Evolutionary conservation across 2,113 vertebrate genomes (phyloP), one percentile per base, ranked within the genome.

Genomic region (Onychostoma macrolepis): DNA sequence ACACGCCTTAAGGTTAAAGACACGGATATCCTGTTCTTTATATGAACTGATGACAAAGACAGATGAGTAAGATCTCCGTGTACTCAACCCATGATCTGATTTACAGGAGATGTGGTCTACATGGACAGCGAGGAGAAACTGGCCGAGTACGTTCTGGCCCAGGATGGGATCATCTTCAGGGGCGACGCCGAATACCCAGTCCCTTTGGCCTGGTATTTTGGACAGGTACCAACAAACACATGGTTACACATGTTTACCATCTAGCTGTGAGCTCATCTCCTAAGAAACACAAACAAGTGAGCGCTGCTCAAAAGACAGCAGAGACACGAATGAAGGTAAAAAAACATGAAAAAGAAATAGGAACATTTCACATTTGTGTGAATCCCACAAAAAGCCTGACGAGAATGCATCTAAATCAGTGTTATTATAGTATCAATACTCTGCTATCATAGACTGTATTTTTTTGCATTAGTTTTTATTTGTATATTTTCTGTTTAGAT

Each of bases 131-230:
- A 97, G 26, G 87, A 93, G 0, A 92, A 94, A 72, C 91, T 96
- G 50, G 43, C 0, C 0, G 98, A 99, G 87, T 99, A 98, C 0
- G 92, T 99, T 33, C 91, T 99, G 76, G 91, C 94, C 30, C 97
- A 99, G 92, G 92, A 97, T 67, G 98, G 98, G 0, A 93, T 97
- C 61, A 96, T 99, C 93, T 99, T 93, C 92, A 94, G 95, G 84
- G 98, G 97, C 2, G 89, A 90, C 2, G 10, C 77, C 0, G 90
- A 94, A 65, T 91, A 93, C 91, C 96, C 96, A 21, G 84, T 89
- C 6, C 15, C 89, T 2, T 86, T 76, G 17, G 94, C 97, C 2
- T 99, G 98, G 98, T 96, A 97, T 87, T 99, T 97, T 0, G 98
- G 98, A 89, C 98, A 99, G 98, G 98, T 85, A 56, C 74, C 75